Evolutionary conservation across 2,797 vertebrate species (phyloP), one percentile per base, ranked within the genome.

Genomic region (Tangara arthus): DNA sequence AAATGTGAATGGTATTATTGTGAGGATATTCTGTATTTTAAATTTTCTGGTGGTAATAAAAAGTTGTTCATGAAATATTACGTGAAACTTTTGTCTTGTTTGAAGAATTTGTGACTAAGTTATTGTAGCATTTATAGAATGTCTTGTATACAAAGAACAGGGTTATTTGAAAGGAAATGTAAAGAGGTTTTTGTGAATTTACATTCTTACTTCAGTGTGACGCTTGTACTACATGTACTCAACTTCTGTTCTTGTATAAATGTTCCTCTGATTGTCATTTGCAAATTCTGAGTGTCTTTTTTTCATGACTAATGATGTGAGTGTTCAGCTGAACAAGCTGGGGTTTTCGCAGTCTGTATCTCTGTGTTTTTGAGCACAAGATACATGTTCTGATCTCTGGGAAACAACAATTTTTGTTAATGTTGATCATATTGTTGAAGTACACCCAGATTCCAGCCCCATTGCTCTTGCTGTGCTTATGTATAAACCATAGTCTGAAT

Each of bases 41-140:
- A 78, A 16, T 69, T 85, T 90, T 37, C 53, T 88, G 32, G 14
- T 75, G 79, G 66, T 60, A 96, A 93, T 91, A 87, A 91, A 93
- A 86, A 47, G 17, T 32, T 87, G 66, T 64, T 73, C 3, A 18
- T 77, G 44, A 89, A 85, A 69, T 44, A 19, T 56, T 79, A 26
- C 1, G 17, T 78, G 50, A 59, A 89, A 71, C 50, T 69, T 76
- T 14, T 70, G 37, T 82, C 46, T 93, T 10, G 5, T 82, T 87
- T 84, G 64, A 90, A 80, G 56, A 60, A 49, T 32, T 3, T 4
- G 8, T 24, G 24, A 63, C n/a, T 39, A 72, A 72, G 18, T 70
- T 80, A 18, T 34, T 80, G 34, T 32, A 77, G 34, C 77, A 50
- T 56, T 47, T 72, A 16, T 39, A 44, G 32, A 47, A 20, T 39